Conservation (phyloP, 2,888 invertebrate species). For the Pandemis cinnamomeana region DNA sequence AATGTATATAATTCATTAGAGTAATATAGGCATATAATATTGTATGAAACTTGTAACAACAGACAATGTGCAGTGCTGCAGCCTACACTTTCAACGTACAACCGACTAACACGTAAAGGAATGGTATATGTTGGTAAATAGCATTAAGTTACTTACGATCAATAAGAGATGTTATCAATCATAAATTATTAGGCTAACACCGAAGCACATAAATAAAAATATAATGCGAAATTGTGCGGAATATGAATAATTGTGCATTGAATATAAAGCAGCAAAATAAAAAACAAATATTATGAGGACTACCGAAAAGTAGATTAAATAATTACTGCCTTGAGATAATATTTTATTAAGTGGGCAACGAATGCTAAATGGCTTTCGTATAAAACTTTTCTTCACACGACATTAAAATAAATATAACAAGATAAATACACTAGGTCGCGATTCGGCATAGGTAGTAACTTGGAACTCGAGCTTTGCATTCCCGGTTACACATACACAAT, state of each 20-base stretch:
- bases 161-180: slow-evolving; percentile 43
- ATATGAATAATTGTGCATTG: slow-evolving; percentile 57
- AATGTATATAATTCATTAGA: not conserved
- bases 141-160: slow-evolving; percentile 1
- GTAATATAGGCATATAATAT: not conserved
- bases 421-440: not conserved
- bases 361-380: not conserved
- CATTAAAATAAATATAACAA: not conserved
- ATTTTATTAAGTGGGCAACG: not conserved
- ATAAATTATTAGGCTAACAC: slow-evolving; percentile 40
- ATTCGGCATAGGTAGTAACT: not conserved
- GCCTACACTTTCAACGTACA: slow-evolving; percentile 8
- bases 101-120: slow-evolving; percentile 14
- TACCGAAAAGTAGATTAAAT: not conserved
- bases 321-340: not conserved
- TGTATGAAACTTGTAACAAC: not conserved
- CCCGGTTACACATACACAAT: not conserved
- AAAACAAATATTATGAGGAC: slow-evolving; percentile 45
- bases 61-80: not conserved
- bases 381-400: not conserved
- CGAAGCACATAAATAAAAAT: slow-evolving; percentile 47
- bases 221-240: slow-evolving; percentile 55
- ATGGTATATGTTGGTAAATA: slow-evolving; percentile 13
- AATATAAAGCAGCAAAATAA: slow-evolving; percentile 49
- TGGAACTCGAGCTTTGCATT: not conserved